phyloP scores from a whole-genome alignment of 1,140 invertebrate species.

The Schlechtendalia chinensis region DNA sequence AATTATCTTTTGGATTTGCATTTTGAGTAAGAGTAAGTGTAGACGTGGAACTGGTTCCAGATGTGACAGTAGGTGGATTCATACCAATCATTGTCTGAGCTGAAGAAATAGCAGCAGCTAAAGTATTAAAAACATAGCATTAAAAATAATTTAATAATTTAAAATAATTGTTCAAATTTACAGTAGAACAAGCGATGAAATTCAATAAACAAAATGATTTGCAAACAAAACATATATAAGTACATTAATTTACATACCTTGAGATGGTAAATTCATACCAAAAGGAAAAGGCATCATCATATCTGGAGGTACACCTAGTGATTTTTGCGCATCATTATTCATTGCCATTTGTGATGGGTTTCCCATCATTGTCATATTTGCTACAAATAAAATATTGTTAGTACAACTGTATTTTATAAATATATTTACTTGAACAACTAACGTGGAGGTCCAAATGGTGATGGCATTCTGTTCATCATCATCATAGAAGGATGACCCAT shows the following conservation, averaged over 20 bases:
- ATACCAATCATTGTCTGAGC: slow-evolving; percentile 24
- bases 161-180: neutral
- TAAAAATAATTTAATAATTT: neutral
- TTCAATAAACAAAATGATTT: no score
- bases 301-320: slow-evolving; percentile 57
- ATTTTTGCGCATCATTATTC: slow-evolving; percentile 53
- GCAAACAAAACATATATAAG: neutral
- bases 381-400: slow-evolving; percentile 33
- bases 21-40: slow-evolving; percentile 39
- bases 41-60: slow-evolving; percentile 6
- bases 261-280: slow-evolving; percentile 46
- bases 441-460: slow-evolving; percentile 53
- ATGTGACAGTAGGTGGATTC: slow-evolving; percentile 18
- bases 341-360: slow-evolving; percentile 51
- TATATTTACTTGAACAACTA: slow-evolving; percentile 1
- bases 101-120: slow-evolving; percentile 39
- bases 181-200: no score
- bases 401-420: neutral
- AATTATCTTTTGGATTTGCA: slow-evolving; percentile 51
- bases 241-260: slow-evolving; percentile 18
- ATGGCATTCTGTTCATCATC: slow-evolving; percentile 58
- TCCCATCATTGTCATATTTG: slow-evolving; percentile 51
- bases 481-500: slow-evolving; percentile 67
- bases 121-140: slow-evolving; percentile 11
- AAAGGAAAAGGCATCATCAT: slow-evolving; percentile 57